Evolutionary conservation across 2,797 vertebrate genomes (phyloP).

Genomic region (Erethizon dorsatum): DNA sequence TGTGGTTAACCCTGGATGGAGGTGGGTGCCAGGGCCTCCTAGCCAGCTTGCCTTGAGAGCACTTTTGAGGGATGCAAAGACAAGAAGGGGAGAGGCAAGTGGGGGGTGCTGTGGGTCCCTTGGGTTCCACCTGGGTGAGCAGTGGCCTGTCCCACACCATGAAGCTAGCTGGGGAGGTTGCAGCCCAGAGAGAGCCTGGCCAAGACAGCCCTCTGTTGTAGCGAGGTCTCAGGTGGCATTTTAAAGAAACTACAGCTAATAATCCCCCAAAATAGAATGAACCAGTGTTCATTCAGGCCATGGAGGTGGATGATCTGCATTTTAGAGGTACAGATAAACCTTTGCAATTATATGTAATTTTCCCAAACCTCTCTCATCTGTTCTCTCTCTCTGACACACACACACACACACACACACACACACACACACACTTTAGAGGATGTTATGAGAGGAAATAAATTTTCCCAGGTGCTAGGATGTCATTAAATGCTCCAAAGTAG

Average conservation of each 20-base stretch:
- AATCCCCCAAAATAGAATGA: background rate
- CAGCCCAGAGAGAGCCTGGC: background rate
- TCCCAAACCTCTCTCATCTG: background rate
- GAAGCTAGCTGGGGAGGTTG: background rate
- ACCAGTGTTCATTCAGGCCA: constrained; percentile 17
- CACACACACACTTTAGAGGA: background rate
- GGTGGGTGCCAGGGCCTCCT: fast-evolving
- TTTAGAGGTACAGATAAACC: background rate
- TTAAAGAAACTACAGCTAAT: background rate
- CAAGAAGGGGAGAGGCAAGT: no score
- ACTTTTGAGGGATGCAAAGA: no score
- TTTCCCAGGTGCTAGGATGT: background rate
- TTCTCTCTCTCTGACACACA: background rate
- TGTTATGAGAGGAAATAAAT: background rate
- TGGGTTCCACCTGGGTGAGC: background rate
- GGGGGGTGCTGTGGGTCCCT: background rate
- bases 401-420: background rate
- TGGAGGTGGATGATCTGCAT: background rate
- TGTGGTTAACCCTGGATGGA: background rate
- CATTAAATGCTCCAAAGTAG: background rate
- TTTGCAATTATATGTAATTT: background rate
- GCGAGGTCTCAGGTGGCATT: background rate
- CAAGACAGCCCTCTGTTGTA: background rate
- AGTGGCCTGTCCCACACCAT: fast-evolving
- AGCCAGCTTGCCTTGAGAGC: background rate